phyloP scores from a whole-genome alignment of 2,113 vertebrate species.

The Sphaerodactylus townsendi region DNA sequence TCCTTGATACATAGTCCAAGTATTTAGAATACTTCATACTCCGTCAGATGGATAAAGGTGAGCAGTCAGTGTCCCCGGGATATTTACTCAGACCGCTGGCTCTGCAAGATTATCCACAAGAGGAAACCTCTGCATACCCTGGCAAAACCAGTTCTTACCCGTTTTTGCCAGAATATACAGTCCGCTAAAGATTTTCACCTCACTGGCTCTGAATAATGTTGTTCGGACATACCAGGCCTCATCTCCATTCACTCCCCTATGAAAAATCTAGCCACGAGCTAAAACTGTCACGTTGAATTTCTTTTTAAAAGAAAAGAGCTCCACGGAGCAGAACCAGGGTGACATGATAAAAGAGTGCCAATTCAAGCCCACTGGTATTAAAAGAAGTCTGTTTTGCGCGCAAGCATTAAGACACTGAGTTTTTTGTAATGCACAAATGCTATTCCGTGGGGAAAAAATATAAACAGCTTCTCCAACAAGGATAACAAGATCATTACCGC shows the following conservation, averaged over 20 bases:
- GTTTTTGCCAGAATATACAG: background rate
- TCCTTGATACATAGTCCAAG: background rate
- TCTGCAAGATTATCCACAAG: background rate
- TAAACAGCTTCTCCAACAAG: background rate
- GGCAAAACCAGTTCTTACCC: background rate
- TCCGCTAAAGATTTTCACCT: rapidly evolving
- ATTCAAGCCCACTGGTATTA: background rate
- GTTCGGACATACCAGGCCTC: background rate
- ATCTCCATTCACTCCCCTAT: background rate
- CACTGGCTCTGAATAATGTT: background rate
- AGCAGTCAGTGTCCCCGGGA: background rate
- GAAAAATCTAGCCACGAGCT: background rate
- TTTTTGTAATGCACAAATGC: background rate
- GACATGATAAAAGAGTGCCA: background rate
- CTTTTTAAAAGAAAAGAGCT: background rate
- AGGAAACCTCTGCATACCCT: background rate
- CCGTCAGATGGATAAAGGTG: background rate
- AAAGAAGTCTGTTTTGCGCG: background rate
- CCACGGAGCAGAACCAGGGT: background rate
- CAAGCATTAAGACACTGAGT: background rate
- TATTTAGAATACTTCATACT: background rate
- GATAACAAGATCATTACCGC: background rate
- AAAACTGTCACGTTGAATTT: background rate
- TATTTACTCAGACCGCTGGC: background rate
- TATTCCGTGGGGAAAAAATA: background rate